Percentiles rank a stretch among this genome's conserved stretches.
These are phyloP conservation scores for Parnassius orleans DNA, from an alignment of 2,888 invertebrate genomes.

Conservation along the genomic window DNA sequence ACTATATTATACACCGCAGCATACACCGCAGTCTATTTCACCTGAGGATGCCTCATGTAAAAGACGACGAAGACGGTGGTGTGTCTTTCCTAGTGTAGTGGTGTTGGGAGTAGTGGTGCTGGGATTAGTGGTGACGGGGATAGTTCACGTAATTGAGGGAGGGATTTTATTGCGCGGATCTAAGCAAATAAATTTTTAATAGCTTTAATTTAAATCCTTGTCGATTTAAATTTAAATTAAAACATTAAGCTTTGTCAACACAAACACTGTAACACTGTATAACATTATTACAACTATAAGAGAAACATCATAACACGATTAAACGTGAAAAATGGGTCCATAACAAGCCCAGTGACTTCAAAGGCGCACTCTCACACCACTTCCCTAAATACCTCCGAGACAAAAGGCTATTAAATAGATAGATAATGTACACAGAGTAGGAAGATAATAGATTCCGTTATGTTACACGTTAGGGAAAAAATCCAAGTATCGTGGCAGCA, in stretches of 20 bases:
- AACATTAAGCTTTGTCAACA: not conserved
- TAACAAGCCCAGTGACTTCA: slow-evolving; percentile 13
- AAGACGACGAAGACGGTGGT: no score
- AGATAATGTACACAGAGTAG: slow-evolving; percentile 16
- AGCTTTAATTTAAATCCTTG: no score
- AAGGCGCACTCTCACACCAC: slow-evolving; percentile 23
- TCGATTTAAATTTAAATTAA: no score
- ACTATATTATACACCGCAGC: no score
- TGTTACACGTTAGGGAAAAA: slow-evolving; percentile 18
- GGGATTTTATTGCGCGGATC: no score
- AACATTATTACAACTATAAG: slow-evolving; percentile 2
- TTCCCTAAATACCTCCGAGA: slow-evolving; percentile 21
- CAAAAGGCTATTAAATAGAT: slow-evolving; percentile 20
- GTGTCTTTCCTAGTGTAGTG: no score
- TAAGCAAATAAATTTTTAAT: no score
- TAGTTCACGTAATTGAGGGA: no score
- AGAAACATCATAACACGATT: slow-evolving; percentile 11
- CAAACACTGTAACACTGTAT: not conserved
- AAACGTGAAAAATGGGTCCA: slow-evolving; percentile 5
- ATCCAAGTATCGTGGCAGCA: slow-evolving; percentile 20
- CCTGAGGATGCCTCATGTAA: no score
- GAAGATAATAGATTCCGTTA: slow-evolving; percentile 24
- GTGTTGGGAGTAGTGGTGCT: no score
- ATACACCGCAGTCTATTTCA: no score
- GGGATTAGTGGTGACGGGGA: no score